Evolutionary conservation across 2,797 vertebrate species (phyloP).

Genomic region (Gymnocypris eckloni): DNA sequence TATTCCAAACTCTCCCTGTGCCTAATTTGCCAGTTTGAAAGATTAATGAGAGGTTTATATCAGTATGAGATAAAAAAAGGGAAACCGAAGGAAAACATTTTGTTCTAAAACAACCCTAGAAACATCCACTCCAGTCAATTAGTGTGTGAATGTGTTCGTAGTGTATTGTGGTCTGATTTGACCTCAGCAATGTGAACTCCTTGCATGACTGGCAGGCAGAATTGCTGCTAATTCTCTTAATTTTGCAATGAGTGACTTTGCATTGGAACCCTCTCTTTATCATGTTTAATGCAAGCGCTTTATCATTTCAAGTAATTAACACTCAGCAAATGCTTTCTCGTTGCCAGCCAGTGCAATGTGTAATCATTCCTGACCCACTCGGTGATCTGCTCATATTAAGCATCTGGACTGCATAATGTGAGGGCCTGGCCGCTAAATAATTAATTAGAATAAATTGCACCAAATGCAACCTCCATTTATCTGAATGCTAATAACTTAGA

Average conservation of each 20-base stretch:
- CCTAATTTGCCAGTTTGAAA: background rate
- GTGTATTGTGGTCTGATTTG: slow-evolving; percentile 11
- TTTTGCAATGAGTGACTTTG: slow-evolving; percentile 56
- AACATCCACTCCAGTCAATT: slow-evolving; percentile 17
- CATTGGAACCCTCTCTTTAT: slow-evolving; percentile 57
- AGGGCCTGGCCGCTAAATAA: slow-evolving; percentile 82
- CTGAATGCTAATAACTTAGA: slow-evolving; percentile 65
- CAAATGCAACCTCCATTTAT: slow-evolving; percentile 71
- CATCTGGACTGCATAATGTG: slow-evolving; percentile 89
- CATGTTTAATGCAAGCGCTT: slow-evolving; percentile 77
- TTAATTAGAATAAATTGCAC: slow-evolving; percentile 82
- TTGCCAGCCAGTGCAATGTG: slow-evolving; percentile 87
- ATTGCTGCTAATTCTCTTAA: slow-evolving; percentile 63
- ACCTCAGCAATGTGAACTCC: slow-evolving; percentile 33
- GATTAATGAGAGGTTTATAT: slow-evolving; percentile 36
- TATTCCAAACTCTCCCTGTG: slow-evolving; percentile 12
- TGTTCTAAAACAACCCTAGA: slow-evolving; percentile 12
- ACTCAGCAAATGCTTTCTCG: slow-evolving; percentile 88
- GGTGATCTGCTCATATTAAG: slow-evolving; percentile 91
- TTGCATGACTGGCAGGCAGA: slow-evolving; percentile 53
- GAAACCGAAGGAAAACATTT: slow-evolving; percentile 4
- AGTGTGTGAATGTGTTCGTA: slow-evolving; percentile 38
- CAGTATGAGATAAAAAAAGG: background rate
- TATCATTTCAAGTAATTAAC: slow-evolving; percentile 94
- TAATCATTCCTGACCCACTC: slow-evolving; percentile 95